These are phyloP conservation scores for Ceratosolen solmsi DNA, from an alignment of 1,140 invertebrate genomes.

Conservation along the genomic window DNA sequence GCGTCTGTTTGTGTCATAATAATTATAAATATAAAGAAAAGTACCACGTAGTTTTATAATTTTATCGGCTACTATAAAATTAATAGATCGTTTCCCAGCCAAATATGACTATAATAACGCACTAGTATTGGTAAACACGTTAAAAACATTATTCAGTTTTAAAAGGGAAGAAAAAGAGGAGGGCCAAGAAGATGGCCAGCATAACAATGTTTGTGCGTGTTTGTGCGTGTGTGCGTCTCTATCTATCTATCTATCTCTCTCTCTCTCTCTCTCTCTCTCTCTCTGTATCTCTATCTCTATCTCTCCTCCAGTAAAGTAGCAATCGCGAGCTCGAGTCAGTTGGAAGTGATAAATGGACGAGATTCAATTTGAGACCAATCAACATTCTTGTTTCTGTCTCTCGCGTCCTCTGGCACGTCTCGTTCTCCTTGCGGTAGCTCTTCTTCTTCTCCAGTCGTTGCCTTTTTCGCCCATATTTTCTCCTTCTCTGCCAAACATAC, in stretches of 20 bases:
- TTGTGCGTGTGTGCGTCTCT: too few species aligned
- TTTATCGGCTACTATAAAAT: too few species aligned
- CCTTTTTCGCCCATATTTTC: slow-evolving; percentile 12
- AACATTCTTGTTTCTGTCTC: slow-evolving; percentile 65
- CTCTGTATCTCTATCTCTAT: too few species aligned
- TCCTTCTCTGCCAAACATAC: neutral
- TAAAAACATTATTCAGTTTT: neutral
- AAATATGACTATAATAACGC: too few species aligned
- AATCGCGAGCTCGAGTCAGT: slow-evolving; percentile 1
- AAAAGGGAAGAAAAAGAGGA: slow-evolving; percentile 10
- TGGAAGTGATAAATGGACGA: slow-evolving; percentile 66
- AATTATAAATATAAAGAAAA: too few species aligned
- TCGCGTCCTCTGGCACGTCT: slow-evolving; percentile 47
- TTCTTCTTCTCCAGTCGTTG: neutral
- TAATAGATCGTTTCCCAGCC: too few species aligned
- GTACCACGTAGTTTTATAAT: too few species aligned
- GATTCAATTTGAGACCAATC: slow-evolving; percentile 71
- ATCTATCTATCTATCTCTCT: too few species aligned
- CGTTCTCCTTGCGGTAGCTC: neutral
- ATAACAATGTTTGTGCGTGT: neutral
- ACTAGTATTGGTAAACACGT: neutral
- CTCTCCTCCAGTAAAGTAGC: neutral
- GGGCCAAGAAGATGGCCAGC: neutral
- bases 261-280: too few species aligned
- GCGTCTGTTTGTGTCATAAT: too few species aligned